Evolutionary conservation across 2,113 vertebrate genomes (phyloP).

Genomic region (Podilymbus podiceps): DNA sequence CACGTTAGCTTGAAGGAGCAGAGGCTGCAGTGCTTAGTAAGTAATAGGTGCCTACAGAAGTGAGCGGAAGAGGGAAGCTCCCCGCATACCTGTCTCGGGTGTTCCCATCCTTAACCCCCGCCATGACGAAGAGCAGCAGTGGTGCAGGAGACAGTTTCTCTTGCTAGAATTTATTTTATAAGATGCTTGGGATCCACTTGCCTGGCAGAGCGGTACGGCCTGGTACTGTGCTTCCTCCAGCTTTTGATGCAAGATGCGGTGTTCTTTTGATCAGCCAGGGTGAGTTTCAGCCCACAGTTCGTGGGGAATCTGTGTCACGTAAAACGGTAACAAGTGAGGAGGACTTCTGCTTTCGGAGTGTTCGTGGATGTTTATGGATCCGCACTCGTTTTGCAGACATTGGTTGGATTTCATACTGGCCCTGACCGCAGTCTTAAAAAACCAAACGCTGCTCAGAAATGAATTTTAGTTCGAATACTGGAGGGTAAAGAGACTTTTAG

Average conservation of each 20-base stretch:
- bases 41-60: background rate
- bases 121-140: background rate
- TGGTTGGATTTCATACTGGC: background rate
- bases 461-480: background rate
- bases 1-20: background rate
- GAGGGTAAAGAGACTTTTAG: background rate
- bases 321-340: background rate
- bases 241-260: background rate
- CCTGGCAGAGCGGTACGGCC: background rate
- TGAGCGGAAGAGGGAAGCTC: background rate
- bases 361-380: background rate
- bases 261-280: background rate
- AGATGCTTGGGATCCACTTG: background rate
- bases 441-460: background rate
- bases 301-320: fast-evolving
- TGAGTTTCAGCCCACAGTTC: background rate
- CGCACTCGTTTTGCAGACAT: background rate
- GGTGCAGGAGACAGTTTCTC: background rate
- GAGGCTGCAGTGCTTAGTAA: background rate
- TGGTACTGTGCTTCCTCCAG: background rate
- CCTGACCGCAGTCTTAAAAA: background rate
- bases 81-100: background rate
- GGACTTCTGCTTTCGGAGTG: background rate
- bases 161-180: background rate
- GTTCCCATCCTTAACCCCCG: background rate